A percentile compares a stretch with the other conserved stretches of the same genome.
Evolutionary conservation across 2,888 invertebrate genomes (phyloP).

Genomic region (Beris chalybata): DNA sequence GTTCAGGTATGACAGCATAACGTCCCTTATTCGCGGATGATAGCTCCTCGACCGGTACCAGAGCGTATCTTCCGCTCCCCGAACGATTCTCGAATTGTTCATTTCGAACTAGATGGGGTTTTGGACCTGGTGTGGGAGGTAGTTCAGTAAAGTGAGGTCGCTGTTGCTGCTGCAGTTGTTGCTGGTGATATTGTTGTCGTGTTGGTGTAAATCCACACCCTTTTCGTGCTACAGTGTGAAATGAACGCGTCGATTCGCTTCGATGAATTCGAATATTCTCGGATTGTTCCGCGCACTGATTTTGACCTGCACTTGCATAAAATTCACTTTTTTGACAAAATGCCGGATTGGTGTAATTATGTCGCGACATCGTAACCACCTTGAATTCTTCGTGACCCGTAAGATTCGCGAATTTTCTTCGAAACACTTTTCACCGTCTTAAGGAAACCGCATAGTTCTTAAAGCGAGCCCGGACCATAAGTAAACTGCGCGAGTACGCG

Average conservation of each 20-base stretch:
- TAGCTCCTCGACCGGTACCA: slow-evolving; percentile 59
- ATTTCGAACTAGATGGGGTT: slow-evolving; percentile 36
- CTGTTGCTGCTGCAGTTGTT: neutral
- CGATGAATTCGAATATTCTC: slow-evolving; percentile 51
- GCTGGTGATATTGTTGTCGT: neutral
- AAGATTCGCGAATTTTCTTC: neutral
- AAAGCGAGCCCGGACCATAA: neutral
- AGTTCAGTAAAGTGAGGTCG: slow-evolving; percentile 6
- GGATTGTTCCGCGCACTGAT: slow-evolving; percentile 49
- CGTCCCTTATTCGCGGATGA: slow-evolving; percentile 46
- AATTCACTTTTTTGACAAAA: slow-evolving; percentile 78
- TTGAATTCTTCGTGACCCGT: neutral
- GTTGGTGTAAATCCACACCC: slow-evolving; percentile 41
- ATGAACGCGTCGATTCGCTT: slow-evolving; percentile 55
- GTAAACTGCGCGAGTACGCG: slow-evolving; percentile 23
- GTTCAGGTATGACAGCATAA: slow-evolving; percentile 53
- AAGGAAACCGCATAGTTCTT: neutral
- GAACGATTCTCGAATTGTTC: slow-evolving; percentile 39
- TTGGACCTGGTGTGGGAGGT: slow-evolving; percentile 45
- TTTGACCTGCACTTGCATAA: slow-evolving; percentile 44
- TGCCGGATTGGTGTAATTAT: slow-evolving; percentile 75
- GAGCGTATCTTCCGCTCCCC: slow-evolving; percentile 58
- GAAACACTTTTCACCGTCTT: neutral
- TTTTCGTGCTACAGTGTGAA: slow-evolving; percentile 43
- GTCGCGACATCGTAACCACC: slow-evolving; percentile 49